These are phyloP conservation scores for Onychomys torridus DNA, from an alignment of 2,797 vertebrate genomes.

Conservation along the genomic window DNA sequence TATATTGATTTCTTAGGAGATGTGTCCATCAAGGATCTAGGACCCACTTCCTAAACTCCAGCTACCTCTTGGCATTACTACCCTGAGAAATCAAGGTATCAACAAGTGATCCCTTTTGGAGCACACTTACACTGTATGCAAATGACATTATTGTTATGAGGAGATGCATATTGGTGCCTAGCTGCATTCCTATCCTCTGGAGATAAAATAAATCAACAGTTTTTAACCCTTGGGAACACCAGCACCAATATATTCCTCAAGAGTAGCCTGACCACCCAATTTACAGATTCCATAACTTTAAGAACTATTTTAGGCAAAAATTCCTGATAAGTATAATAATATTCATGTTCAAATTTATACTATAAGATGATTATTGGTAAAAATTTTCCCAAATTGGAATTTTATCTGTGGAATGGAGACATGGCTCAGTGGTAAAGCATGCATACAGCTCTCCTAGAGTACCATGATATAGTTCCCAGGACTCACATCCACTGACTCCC, in stretches of 20 bases:
- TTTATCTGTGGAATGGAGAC: not conserved
- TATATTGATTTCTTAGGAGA: not conserved
- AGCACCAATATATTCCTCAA: not conserved
- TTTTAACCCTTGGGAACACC: not conserved
- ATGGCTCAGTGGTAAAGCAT: not conserved
- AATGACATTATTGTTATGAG: not conserved
- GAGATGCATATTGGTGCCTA: not conserved
- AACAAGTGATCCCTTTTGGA: not conserved
- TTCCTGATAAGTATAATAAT: not conserved
- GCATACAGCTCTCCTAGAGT: not conserved
- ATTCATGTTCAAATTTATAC: not conserved
- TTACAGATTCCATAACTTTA: not conserved
- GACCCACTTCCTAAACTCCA: not conserved
- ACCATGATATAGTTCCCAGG: too few relatives aligned
- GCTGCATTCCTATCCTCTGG: not conserved
- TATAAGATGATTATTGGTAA: not conserved
- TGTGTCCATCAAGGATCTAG: not conserved
- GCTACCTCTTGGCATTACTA: not conserved
- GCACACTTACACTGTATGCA: not conserved
- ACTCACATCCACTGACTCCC: not conserved
- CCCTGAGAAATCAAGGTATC: not conserved
- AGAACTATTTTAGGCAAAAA: not conserved
- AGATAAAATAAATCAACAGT: not conserved
- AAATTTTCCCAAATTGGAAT: not conserved
- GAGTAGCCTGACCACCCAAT: not conserved